phyloP scores from a whole-genome alignment of 2,888 invertebrate genomes.

The Abscondita cerata region DNA sequence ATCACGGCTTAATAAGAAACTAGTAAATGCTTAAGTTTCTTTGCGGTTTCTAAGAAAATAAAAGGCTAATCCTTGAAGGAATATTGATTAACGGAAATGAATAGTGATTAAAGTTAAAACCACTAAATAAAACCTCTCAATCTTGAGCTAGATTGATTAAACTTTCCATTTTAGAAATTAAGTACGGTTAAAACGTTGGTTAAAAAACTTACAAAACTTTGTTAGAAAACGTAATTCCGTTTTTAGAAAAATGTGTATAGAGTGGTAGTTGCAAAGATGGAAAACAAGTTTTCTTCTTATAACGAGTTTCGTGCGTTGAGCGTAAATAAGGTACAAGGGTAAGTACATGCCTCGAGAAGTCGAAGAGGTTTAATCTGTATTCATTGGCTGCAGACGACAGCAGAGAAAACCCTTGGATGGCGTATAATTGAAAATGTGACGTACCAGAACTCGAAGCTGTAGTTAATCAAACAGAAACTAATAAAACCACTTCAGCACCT shows the following conservation, averaged over 20 bases:
- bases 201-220: slow-evolving; percentile 4
- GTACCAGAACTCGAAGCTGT: slow-evolving; percentile 30
- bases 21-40: slow-evolving; percentile 19
- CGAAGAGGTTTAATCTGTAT: slow-evolving; percentile 46
- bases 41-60: slow-evolving; percentile 19
- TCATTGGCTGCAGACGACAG: slow-evolving; percentile 46
- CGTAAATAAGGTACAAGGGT: slow-evolving; percentile 45
- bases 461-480: slow-evolving; percentile 35
- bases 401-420: slow-evolving; percentile 41
- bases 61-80: slow-evolving; percentile 15
- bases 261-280: slow-evolving; percentile 22
- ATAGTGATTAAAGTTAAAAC: slow-evolving; percentile 26
- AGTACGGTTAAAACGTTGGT: slow-evolving; percentile 21
- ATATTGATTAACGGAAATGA: slow-evolving; percentile 31
- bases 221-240: background rate
- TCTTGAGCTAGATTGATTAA: slow-evolving; percentile 33
- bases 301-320: slow-evolving; percentile 53
- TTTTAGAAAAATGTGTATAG: slow-evolving; percentile 24
- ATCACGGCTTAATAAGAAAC: background rate
- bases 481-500: slow-evolving; percentile 34
- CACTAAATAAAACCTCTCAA: slow-evolving; percentile 31
- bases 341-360: slow-evolving; percentile 41
- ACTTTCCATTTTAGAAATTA: slow-evolving; percentile 29
- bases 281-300: slow-evolving; percentile 39
- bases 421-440: slow-evolving; percentile 47